Conservation (phyloP, 2,888 invertebrate genomes). For the Ectobius pallidus region DNA sequence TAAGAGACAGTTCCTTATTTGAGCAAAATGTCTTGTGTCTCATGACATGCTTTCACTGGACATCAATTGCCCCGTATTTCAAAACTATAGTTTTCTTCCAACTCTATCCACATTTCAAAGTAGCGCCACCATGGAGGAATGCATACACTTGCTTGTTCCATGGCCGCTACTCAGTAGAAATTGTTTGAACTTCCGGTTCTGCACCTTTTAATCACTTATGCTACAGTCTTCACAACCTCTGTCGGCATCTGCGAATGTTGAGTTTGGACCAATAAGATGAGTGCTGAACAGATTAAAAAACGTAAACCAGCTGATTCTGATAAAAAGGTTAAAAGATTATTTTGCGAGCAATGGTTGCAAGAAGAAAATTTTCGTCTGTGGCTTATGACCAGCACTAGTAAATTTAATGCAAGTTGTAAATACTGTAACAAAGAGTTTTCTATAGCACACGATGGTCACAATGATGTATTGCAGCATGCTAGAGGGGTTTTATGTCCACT, state of each 20-base stretch:
- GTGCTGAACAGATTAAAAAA: background rate
- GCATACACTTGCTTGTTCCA: background rate
- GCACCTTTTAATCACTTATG: background rate
- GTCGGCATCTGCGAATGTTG: background rate
- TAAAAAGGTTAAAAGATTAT: background rate
- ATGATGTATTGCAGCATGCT: too few relatives aligned
- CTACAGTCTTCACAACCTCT: background rate
- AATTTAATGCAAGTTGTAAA: too few relatives aligned
- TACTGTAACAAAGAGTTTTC: too few relatives aligned
- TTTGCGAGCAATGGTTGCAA: too few relatives aligned
- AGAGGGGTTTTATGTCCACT: too few relatives aligned
- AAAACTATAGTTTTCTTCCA: background rate
- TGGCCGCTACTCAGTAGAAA: too few relatives aligned
- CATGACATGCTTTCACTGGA: background rate
- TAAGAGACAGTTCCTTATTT: background rate
- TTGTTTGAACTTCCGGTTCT: background rate
- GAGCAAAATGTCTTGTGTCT: slow-evolving; percentile 4
- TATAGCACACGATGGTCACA: too few relatives aligned
- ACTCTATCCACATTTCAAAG: background rate
- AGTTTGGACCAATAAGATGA: too few relatives aligned
- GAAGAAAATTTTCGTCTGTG: slow-evolving; percentile 5
- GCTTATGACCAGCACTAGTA: background rate
- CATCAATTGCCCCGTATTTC: background rate
- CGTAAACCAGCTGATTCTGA: background rate
- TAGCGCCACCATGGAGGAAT: background rate